phyloP scores from a whole-genome alignment of 2,888 invertebrate genomes.

The Branchipolynoe longqiensis region DNA sequence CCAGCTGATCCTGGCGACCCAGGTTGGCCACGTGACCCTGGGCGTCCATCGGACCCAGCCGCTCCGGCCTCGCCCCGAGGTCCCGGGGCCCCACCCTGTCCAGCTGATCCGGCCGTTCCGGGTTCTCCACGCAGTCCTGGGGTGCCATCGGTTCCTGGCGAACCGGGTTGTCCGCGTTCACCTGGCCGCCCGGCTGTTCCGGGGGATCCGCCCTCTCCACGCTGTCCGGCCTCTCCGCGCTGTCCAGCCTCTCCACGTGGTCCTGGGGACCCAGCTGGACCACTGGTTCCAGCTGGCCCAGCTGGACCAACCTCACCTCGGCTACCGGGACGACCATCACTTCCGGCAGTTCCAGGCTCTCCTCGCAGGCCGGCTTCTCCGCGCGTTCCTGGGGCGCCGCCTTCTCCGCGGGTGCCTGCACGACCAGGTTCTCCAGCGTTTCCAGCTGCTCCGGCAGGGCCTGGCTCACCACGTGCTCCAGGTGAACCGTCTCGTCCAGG shows the following conservation, averaged over 20 bases:
- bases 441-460: slow-evolving; percentile 56
- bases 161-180: slow-evolving; percentile 62
- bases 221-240: slow-evolving; percentile 53
- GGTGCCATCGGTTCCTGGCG: slow-evolving; percentile 59
- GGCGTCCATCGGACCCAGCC: slow-evolving; percentile 60
- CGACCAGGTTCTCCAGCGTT: slow-evolving; percentile 3
- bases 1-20: slow-evolving; percentile 59
- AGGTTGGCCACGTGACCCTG: slow-evolving; percentile 65
- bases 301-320: slow-evolving; percentile 54
- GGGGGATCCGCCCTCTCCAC: slow-evolving; percentile 57
- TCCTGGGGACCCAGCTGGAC: not conserved
- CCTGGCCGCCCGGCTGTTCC: slow-evolving; percentile 56
- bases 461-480: slow-evolving; percentile 65
- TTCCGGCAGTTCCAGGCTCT: slow-evolving; percentile 60
- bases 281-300: not conserved
- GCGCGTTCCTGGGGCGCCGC: slow-evolving; percentile 56
- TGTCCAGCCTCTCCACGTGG: slow-evolving; percentile 60
- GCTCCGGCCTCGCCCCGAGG: slow-evolving; percentile 63
- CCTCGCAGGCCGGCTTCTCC: slow-evolving; percentile 67
- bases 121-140: slow-evolving; percentile 59
- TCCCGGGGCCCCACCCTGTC: slow-evolving; percentile 63
- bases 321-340: slow-evolving; percentile 63
- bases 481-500: slow-evolving; percentile 25
- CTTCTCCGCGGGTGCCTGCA: slow-evolving; percentile 50
- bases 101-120: slow-evolving; percentile 58